Base-by-base conservation (phyloP, 2,888 invertebrate genomes). In the Osmoderma eremita region DNA sequence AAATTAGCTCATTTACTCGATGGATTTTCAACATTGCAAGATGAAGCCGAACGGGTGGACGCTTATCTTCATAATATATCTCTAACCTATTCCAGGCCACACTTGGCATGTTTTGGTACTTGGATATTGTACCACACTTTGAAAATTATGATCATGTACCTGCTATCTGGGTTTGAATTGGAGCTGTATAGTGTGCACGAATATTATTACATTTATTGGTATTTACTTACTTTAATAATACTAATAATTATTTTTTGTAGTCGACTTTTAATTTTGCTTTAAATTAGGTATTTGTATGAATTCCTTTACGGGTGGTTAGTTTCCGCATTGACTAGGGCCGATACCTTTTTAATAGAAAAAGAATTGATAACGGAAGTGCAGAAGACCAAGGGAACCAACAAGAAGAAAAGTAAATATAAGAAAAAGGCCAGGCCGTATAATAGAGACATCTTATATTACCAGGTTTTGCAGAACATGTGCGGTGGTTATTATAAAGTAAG, bases 111-210 rank as follows among this genome's bases (percentile, higher is more conserved):
- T 81, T 94, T 94, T 79, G 93, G 93, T 63, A 97, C 97, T 0
- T 98, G 98, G 97, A 90, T 97, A 41, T 86, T 98, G 70, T 97
- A 97, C 83, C 96, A 98, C 81, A 95, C 96, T 50, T 86, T 97
- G 54, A 85, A 92, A 49, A 90, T 95, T 36, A 97, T 98, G 95
- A 92, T 96, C 75, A 91, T 95, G 79, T 98, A 96, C 82, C 86
- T 97, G 39, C 87, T 98, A 74, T 92, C 96, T 18, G 98, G 98
- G 0, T 93, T 99, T 76, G 97, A 98, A 80, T 86, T 98, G 63
- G 97, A 98, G 81, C 84, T 99, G 36, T 98, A 98, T 83, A 95
- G 96, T 67, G 91, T 93, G 20, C 97, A 98, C 80, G 98, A 99
- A 84, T 98, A 94, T 82, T 91, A 96, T 76, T 97, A 97, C 80